Conservation (phyloP, 92 coral and sea anemone species). For the Montipora capitata region DNA sequence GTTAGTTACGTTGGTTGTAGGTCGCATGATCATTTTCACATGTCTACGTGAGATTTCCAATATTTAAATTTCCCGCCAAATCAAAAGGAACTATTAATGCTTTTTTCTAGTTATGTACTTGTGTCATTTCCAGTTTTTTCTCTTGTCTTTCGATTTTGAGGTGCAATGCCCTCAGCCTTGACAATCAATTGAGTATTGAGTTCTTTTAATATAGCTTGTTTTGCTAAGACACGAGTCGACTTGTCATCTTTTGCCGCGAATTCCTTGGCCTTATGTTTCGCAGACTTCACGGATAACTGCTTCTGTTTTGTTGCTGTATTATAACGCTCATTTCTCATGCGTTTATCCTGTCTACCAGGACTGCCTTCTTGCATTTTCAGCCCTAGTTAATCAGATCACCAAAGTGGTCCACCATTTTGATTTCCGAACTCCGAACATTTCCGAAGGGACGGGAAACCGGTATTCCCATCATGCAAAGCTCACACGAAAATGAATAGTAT, state of each 20-base stretch:
- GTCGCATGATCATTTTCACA: too few species aligned
- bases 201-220: constrained; percentile 87
- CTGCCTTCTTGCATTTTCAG: constrained; percentile 73
- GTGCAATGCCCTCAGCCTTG: constrained; percentile 77
- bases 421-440: constrained; percentile 15
- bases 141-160: constrained; percentile 36
- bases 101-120: constrained; percentile 30
- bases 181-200: constrained; percentile 74
- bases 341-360: constrained; percentile 61
- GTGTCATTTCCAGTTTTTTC: constrained; percentile 50
- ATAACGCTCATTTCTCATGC: constrained; percentile 80
- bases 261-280: constrained; percentile 76
- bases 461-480: too few species aligned
- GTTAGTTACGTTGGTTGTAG: too few species aligned
- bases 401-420: constrained; percentile 64
- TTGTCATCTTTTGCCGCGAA: constrained; percentile 87
- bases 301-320: constrained; percentile 76
- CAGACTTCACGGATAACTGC: constrained; percentile 69
- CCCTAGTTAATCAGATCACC: background rate
- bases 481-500: too few species aligned
- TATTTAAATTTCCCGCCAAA: constrained; percentile 70
- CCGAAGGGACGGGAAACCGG: background rate
- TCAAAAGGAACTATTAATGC: background rate
- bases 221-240: constrained; percentile 86
- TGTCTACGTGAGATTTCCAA: background rate